Conservation (phyloP, 2,797 vertebrate genomes). For the Pogoniulus pusillus region DNA sequence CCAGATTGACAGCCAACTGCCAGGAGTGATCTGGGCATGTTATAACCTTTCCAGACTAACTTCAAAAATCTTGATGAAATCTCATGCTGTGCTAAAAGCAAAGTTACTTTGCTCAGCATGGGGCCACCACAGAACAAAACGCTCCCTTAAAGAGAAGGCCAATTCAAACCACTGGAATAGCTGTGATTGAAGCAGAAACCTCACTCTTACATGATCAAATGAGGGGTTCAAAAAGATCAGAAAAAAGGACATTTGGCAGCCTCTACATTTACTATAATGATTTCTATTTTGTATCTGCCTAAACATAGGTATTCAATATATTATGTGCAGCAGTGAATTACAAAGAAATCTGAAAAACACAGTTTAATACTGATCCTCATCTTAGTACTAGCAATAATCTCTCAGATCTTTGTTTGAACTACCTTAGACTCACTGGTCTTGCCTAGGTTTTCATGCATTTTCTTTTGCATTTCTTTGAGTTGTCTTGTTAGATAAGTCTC, state of each 20-base stretch:
- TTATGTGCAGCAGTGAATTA: background rate
- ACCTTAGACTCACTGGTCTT: background rate
- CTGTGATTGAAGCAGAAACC: background rate
- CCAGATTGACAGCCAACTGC: slow-evolving; percentile 8
- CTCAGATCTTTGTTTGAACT: background rate
- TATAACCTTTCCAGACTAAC: slow-evolving; percentile 19
- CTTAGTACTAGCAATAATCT: background rate
- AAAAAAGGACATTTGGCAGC: background rate
- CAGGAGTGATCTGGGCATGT: background rate
- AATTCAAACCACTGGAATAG: slow-evolving; percentile 10
- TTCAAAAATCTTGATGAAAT: slow-evolving; percentile 24
- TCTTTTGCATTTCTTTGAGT: background rate
- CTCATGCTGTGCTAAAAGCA: slow-evolving; percentile 43
- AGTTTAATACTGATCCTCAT: background rate
- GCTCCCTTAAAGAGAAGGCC: slow-evolving; percentile 10
- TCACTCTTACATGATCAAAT: slow-evolving; percentile 1
- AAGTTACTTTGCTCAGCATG: slow-evolving; percentile 14
- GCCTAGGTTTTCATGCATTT: background rate
- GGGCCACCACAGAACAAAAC: slow-evolving; percentile 39
- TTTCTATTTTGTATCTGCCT: background rate
- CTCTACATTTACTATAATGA: background rate
- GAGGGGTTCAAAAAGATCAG: slow-evolving; percentile 17
- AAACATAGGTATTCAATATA: background rate
- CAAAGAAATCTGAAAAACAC: background rate
- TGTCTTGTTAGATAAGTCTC: background rate